Evolutionary conservation across 1,140 invertebrate species (phyloP), one percentile per base, ranked within the genome.

Genomic region (Saxidomus purpurata): DNA sequence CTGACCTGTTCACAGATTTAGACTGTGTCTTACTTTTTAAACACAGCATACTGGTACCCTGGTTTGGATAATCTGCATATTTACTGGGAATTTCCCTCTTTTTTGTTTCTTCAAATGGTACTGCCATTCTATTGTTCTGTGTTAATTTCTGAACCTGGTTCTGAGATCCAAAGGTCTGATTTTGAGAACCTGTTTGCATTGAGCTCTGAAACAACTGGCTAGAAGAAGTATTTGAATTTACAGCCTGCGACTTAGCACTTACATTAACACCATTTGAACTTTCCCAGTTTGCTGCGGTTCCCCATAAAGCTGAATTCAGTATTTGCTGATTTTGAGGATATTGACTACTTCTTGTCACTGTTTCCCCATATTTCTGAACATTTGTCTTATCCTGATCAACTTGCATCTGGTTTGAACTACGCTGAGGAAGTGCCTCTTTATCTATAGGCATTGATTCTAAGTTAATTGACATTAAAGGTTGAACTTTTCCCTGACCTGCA

Each of bases 1-100:
- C 55, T 43, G 71, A 38, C 25, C 55, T 55, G 9, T 40, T 63
- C 11, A 19, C 28, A 52, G 49, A 55, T 67, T 63, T 28, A 22
- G 34, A 49, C 25, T 34, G 11, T 69, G 76, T 36, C 36, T 80
- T 61, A 43, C 43, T 55, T 49, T 88, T 80, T 11, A 88, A 52
- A 34, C 38, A 52, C 34, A 67, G 34, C 1, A 34, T 11, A 63
- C 49, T 38, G 25, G 55, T 55, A 31, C 40, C 47, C 47, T 49
- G 36, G 63, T 88, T 88, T 22, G 86, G 86, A 55, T 88, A 88
- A 52, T 88, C 59, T 9, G 76, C 77, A 88, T 88, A 88, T 88
- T 88, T 88, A 15, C 47, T 36, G 11, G 86, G 86, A 0, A 88
- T 69, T n/a, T 81, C 76, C n/a, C 63, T 15, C 22, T 49, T 71